Conservation (phyloP, 2,797 vertebrate species). For the Lagocephalus sceleratus region DNA sequence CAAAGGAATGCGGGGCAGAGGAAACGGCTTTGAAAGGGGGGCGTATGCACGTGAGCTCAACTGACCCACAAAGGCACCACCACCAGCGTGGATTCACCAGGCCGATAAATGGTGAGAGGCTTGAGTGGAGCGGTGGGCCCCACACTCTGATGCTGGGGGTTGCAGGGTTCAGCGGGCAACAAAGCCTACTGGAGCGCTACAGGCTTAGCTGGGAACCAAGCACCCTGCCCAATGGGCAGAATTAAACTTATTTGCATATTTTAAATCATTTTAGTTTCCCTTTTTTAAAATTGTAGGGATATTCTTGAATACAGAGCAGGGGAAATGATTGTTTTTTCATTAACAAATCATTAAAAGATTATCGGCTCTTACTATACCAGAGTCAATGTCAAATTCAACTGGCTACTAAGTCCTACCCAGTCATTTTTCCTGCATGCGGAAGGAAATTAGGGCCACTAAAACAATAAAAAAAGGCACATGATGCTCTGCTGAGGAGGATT, state of each 20-base stretch:
- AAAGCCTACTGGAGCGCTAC: constrained; percentile 26
- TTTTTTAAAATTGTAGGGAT: background rate
- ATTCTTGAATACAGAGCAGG: background rate
- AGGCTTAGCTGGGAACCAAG: constrained; percentile 28
- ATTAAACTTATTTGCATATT: background rate
- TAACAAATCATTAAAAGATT: no score
- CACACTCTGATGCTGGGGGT: constrained; percentile 35
- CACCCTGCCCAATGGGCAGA: no score
- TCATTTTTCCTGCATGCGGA: no score
- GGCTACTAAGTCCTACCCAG: no score
- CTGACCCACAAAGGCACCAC: constrained; percentile 56
- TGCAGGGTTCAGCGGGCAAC: constrained; percentile 43
- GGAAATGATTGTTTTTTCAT: background rate
- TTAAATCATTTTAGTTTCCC: background rate
- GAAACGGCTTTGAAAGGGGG: constrained; percentile 35
- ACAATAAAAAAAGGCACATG: background rate
- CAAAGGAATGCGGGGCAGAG: constrained; percentile 56
- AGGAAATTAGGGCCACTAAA: background rate
- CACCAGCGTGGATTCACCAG: constrained; percentile 46
- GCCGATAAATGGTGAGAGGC: constrained; percentile 45
- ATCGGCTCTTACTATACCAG: no score
- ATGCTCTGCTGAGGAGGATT: background rate
- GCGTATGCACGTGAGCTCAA: constrained; percentile 39
- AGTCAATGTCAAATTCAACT: no score
- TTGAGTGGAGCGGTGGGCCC: constrained; percentile 23